phyloP scores from a whole-genome alignment of 2,797 vertebrate genomes.

The Tenualosa thibaudeaui region DNA sequence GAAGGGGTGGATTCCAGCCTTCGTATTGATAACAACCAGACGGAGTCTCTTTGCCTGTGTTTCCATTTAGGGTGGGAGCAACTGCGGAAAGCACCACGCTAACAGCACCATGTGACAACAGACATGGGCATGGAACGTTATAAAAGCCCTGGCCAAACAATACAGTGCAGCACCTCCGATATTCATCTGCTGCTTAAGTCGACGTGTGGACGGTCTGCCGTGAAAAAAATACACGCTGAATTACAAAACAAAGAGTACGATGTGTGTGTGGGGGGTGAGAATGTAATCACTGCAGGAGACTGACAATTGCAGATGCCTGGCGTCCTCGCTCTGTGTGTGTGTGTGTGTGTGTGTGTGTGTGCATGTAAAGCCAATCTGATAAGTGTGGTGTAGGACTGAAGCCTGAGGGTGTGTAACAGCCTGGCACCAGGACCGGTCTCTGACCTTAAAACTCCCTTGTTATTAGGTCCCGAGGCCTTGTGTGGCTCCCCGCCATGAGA shows the following conservation, averaged over 20 bases:
- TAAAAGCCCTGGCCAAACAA: background rate
- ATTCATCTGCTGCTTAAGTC: background rate
- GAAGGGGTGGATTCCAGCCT: conserved; percentile 15
- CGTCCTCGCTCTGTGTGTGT: background rate
- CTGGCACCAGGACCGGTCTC: conserved; percentile 37
- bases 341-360: background rate
- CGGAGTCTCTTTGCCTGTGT: background rate
- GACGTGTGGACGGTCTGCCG: background rate
- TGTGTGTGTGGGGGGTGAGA: background rate
- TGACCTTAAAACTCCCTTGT: conserved; percentile 64
- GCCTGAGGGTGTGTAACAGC: conserved; percentile 13
- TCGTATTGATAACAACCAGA: conserved; percentile 18
- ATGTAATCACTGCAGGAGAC: conserved; percentile 14
- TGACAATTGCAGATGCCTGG: conserved; percentile 12
- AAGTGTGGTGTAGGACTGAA: background rate
- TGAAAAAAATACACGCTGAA: background rate
- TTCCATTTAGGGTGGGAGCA: background rate
- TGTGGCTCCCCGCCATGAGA: conserved; percentile 62
- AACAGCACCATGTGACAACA: background rate
- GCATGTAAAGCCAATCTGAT: background rate
- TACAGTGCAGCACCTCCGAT: background rate
- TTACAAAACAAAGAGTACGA: background rate
- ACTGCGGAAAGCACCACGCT: background rate
- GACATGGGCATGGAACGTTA: background rate
- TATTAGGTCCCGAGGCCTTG: conserved; percentile 55